These are phyloP conservation scores for Drosophila acutilabella DNA, from an alignment of 2,888 invertebrate species.

Conservation along the genomic window DNA sequence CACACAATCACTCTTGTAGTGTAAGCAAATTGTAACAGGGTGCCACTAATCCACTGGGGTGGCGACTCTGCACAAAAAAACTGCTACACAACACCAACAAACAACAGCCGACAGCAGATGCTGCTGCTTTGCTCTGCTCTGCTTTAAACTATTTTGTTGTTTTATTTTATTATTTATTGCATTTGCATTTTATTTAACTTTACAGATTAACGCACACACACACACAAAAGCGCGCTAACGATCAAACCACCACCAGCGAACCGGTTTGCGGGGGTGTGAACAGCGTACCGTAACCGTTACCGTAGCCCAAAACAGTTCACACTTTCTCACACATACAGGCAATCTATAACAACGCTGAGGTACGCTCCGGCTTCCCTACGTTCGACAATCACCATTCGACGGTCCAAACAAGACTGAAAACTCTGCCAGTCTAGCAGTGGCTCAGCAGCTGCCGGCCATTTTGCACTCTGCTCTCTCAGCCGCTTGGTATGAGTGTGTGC, in stretches of 20 bases:
- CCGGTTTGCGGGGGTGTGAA: constrained; percentile 75
- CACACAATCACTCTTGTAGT: constrained; percentile 48
- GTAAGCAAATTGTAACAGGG: constrained; percentile 67
- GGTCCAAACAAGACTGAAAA: constrained; percentile 62
- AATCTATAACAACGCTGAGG: constrained; percentile 42
- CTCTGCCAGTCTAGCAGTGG: constrained; percentile 18
- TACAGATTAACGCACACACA: constrained; percentile 22
- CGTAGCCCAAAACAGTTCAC: constrained; percentile 61
- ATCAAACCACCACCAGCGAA: constrained; percentile 61
- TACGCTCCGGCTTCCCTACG: constrained; percentile 51
- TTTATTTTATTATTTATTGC: constrained; percentile 48
- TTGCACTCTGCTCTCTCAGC: constrained; percentile 30
- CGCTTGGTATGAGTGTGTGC: constrained; percentile 18
- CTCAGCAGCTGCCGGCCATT: constrained; percentile 43
- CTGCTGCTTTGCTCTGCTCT: constrained; percentile 61
- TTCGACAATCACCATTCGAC: constrained; percentile 51
- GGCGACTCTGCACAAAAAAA: constrained; percentile 72
- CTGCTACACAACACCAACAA: constrained; percentile 46
- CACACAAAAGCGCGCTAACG: constrained; percentile 37
- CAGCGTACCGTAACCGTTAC: constrained; percentile 53
- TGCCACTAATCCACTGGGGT: constrained; percentile 84
- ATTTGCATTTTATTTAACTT: constrained; percentile 60
- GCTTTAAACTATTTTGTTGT: constrained; percentile 52
- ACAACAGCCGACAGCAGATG: constrained; percentile 36
- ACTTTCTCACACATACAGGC: constrained; percentile 50